phyloP scores from a whole-genome alignment of 2,797 vertebrate genomes.

The Hyperoplus immaculatus region DNA sequence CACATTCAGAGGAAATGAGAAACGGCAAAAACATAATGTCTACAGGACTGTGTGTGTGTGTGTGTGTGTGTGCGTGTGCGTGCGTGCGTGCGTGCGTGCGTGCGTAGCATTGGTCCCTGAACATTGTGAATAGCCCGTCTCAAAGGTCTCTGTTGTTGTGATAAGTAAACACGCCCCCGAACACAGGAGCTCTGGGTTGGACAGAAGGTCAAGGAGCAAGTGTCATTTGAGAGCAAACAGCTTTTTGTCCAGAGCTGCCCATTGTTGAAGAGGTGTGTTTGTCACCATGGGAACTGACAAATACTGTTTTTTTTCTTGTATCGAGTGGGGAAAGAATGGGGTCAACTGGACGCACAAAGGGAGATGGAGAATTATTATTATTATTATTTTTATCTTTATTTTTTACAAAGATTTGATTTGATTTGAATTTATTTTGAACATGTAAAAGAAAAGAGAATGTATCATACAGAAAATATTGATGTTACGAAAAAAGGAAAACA shows the following conservation, averaged over 20 bases:
- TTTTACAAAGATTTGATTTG: too few relatives aligned
- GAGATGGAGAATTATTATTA: slow-evolving; percentile 12
- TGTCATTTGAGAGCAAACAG: slow-evolving; percentile 64
- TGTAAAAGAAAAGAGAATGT: too few relatives aligned
- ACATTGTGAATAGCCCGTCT: slow-evolving; percentile 35
- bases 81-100: too few relatives aligned
- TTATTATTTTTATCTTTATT: too few relatives aligned
- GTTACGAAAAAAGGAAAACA: too few relatives aligned
- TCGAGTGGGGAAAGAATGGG: background rate
- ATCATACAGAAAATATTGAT: too few relatives aligned
- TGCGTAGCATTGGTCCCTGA: slow-evolving; percentile 8
- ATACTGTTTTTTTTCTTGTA: slow-evolving; percentile 28
- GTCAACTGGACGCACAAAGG: slow-evolving; percentile 16
- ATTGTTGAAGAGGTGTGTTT: slow-evolving; percentile 14
- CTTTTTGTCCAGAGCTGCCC: slow-evolving; percentile 52
- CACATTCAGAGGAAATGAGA: slow-evolving; percentile 20
- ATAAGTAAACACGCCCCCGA: slow-evolving; percentile 58
- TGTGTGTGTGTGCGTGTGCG: too few relatives aligned
- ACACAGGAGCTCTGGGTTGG: slow-evolving; percentile 48
- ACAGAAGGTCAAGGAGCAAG: slow-evolving; percentile 70
- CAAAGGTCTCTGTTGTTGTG: slow-evolving; percentile 68
- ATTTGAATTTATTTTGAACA: too few relatives aligned
- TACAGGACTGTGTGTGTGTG: background rate
- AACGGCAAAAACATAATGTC: slow-evolving; percentile 46
- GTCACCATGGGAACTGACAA: slow-evolving; percentile 75